phyloP scores from a whole-genome alignment of 2,113 vertebrate species.

The Ciconia stormi region DNA sequence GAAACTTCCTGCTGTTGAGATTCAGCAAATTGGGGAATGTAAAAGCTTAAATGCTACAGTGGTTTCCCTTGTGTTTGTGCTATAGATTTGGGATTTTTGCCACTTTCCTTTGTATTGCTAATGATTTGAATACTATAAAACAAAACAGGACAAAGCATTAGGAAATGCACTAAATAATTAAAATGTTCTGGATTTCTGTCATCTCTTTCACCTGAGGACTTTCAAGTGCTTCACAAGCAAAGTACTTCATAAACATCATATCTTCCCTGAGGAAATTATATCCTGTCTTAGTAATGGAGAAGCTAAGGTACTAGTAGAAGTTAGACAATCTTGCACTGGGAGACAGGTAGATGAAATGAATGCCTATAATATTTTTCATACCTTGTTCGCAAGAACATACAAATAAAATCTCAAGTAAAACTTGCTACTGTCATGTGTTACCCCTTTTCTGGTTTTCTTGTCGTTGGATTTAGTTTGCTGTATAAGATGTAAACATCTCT shows the following conservation, averaged over 20 bases:
- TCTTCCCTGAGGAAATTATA: neutral
- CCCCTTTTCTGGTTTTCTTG: neutral
- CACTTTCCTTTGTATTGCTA: neutral
- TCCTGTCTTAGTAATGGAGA: neutral
- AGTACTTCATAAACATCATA: neutral
- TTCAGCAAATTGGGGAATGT: neutral
- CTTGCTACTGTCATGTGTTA: neutral
- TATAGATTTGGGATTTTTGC: neutral
- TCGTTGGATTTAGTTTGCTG: neutral
- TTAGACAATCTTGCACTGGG: neutral
- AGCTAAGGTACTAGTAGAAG: neutral
- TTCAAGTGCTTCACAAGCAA: neutral
- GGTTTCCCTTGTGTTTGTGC: neutral
- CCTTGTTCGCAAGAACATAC: neutral
- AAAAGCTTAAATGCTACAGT: neutral
- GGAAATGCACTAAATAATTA: neutral
- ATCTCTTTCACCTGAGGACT: neutral
- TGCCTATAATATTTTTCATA: neutral
- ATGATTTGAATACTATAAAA: neutral
- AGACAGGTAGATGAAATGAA: neutral
- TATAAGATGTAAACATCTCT: neutral
- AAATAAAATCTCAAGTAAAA: neutral
- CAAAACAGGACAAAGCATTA: neutral
- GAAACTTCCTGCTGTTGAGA: neutral
- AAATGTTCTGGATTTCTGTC: neutral